Evolutionary conservation across 2,888 invertebrate species (phyloP).

Genomic region (Iphiclides podalirius): DNA sequence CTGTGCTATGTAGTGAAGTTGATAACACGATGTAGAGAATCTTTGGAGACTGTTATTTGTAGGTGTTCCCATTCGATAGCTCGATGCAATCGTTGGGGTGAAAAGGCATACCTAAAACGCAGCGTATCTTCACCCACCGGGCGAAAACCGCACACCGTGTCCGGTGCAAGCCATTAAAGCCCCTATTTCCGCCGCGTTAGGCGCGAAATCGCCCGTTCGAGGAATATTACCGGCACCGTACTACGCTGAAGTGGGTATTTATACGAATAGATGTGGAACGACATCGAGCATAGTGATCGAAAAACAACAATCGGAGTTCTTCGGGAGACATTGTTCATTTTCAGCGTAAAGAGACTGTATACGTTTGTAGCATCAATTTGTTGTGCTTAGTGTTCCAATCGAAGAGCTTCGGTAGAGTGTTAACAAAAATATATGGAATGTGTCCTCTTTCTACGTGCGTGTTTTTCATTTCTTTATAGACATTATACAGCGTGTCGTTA

Average conservation of each 20-base stretch:
- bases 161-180: constrained; percentile 12
- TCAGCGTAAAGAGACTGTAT: background rate
- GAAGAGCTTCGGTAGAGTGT: too few species aligned
- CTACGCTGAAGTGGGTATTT: constrained; percentile 9
- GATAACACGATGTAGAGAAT: background rate
- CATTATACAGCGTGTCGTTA: too few species aligned
- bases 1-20: too few species aligned
- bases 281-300: constrained; percentile 11
- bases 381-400: too few species aligned
- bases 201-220: constrained; percentile 4
- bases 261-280: constrained; percentile 1
- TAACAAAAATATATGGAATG: too few species aligned
- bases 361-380: too few species aligned
- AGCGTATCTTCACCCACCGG: constrained; percentile 3
- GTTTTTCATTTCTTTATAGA: too few species aligned
- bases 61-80: constrained; percentile 7
- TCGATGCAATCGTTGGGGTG: constrained; percentile 2
- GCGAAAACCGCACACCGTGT: constrained; percentile 7
- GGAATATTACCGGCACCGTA: background rate
- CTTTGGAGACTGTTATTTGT: background rate
- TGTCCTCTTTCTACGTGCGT: too few species aligned
- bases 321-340: constrained; percentile 6
- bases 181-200: constrained; percentile 16
- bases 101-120: constrained; percentile 8
- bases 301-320: constrained; percentile 10